These are phyloP conservation scores for Eudyptes chrysolophus DNA, from an alignment of 2,113 vertebrate species.

Conservation along the genomic window DNA sequence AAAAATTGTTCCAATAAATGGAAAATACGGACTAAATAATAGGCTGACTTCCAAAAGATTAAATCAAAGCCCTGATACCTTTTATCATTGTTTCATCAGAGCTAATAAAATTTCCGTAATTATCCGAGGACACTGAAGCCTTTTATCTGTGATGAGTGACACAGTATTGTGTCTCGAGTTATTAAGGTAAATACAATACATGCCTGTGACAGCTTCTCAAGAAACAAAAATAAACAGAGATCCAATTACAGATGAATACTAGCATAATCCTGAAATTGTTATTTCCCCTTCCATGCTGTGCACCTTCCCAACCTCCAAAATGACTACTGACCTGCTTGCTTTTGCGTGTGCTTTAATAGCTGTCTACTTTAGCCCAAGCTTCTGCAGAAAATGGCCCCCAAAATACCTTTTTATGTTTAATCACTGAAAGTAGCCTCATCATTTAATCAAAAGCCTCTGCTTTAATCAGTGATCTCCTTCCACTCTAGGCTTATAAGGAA, in stretches of 20 bases:
- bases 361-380: background rate
- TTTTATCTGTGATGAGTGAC: constrained; percentile 69
- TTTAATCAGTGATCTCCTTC: constrained; percentile 61
- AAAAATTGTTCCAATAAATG: constrained; percentile 38
- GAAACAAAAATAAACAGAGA: constrained; percentile 50
- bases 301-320: background rate
- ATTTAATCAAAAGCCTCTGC: constrained; percentile 33
- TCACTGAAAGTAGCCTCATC: background rate
- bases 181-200: constrained; percentile 31
- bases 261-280: constrained; percentile 10
- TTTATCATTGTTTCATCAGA: constrained; percentile 69
- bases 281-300: background rate
- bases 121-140: constrained; percentile 58
- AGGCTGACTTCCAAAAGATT: constrained; percentile 51
- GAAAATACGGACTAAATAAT: constrained; percentile 67
- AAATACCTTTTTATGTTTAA: background rate
- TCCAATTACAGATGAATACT: background rate
- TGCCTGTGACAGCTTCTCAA: background rate
- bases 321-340: background rate
- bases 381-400: background rate
- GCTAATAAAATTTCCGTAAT: constrained; percentile 69
- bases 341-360: background rate
- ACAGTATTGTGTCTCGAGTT: constrained; percentile 52
- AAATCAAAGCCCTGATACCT: constrained; percentile 69
- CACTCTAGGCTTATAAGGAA: background rate